A percentile compares a stretch with the other conserved stretches of the same genome.
Conservation (phyloP, 1,140 invertebrate species). For the Coptotermes formosanus region DNA sequence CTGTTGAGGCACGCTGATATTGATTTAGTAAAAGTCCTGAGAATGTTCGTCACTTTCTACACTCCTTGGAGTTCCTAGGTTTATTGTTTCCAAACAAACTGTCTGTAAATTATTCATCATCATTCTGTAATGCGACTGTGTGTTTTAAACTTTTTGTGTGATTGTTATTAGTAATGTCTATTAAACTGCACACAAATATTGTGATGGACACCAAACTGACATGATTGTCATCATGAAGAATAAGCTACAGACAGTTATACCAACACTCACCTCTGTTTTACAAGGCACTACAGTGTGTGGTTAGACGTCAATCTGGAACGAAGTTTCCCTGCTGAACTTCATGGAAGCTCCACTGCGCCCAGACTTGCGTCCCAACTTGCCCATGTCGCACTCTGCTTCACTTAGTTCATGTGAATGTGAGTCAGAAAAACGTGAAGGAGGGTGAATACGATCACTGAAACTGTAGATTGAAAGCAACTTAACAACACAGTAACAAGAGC, state of each 20-base stretch:
- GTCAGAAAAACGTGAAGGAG: slow-evolving; percentile 70
- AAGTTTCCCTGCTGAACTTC: slow-evolving; percentile 41
- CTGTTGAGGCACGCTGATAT: slow-evolving; percentile 31
- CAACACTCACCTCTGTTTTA: background rate
- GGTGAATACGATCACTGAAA: slow-evolving; percentile 73
- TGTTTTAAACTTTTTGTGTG: background rate
- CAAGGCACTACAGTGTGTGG: slow-evolving; percentile 30
- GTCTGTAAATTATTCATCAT: background rate
- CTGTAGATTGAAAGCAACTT: slow-evolving; percentile 41
- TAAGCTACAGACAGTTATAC: background rate
- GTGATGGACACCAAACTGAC: background rate
- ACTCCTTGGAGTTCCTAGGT: background rate
- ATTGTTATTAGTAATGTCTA: background rate
- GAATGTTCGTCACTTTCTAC: slow-evolving; percentile 29
- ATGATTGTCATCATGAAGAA: background rate
- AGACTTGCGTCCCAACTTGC: slow-evolving; percentile 37
- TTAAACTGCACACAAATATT: background rate
- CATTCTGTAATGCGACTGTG: background rate
- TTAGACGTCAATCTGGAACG: slow-evolving; percentile 46
- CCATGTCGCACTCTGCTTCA: slow-evolving; percentile 58
- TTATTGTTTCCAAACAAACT: background rate
- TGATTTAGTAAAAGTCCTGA: slow-evolving; percentile 33
- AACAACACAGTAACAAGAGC: background rate
- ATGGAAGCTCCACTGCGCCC: slow-evolving; percentile 38
- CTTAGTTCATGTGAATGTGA: slow-evolving; percentile 54